Base-by-base conservation (phyloP, 2,888 invertebrate genomes). In the Agrilus cyanescens region DNA sequence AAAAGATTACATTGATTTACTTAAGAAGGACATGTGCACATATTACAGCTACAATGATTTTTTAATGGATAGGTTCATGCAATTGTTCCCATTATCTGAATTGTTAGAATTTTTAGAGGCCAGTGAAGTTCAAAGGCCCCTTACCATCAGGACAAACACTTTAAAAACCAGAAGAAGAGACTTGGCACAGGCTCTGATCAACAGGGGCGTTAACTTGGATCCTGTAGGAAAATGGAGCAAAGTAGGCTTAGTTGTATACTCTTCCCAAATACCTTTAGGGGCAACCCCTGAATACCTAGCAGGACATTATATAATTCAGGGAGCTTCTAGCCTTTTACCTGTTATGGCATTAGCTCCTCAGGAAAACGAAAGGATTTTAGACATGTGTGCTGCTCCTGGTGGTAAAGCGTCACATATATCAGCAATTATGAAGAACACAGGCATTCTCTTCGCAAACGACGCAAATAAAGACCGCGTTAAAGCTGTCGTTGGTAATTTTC, bases 201-300 rank as follows among this genome's bases (percentile, higher is more conserved):
- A 89, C 59, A 77, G 97, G 57, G 98, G 98, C 15, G 94, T 97
- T 0, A 98, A 99, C 72, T 75, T 99, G 49, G 97, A 99, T 70
- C 96, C 97, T 1, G 78, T 98, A 43, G 97, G 95, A 4, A 91
- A 95, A 65, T 99, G 98, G 98, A 91, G 94, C 37, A 97, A 95
- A 72, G 90, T 96, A 14, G 98, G 98, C 10, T 72, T 99, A 29
- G 94, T 98, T 2, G 78, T 99, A 7, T 99, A 93, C 65, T 93
- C 88, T 52, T 85, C 96, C 0, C 89, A 93, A 59, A 95, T 98
- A 1, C 96, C 97, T 0, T 73, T 98, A 55, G 97, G 96, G 49
- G 98, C 98, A 2, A 98, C 98, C 0, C 97, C 98, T 0, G 98
- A 99, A 69, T 99, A 98, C 71, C 73, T 99, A 49, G 95, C 95